Conservation (phyloP, 2,888 invertebrate species). For the Digitonthophagus gazella region DNA sequence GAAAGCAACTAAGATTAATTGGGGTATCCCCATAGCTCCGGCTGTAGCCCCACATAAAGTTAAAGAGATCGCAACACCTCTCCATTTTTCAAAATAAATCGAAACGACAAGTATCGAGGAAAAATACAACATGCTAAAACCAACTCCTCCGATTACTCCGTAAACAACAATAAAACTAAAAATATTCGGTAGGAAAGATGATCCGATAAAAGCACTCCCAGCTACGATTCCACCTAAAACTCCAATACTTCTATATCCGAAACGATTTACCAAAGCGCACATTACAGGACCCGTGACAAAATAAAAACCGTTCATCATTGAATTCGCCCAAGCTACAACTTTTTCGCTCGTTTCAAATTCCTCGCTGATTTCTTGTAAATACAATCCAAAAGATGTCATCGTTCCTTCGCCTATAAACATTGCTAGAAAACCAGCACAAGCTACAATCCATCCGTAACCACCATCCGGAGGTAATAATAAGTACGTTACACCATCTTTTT, state of each 20-base stretch:
- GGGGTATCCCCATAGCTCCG: constrained; percentile 66
- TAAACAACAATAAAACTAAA: constrained; percentile 74
- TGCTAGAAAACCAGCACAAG: constrained; percentile 82
- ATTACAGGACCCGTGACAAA: constrained; percentile 65
- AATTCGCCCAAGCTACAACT: constrained; percentile 69
- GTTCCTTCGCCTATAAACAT: constrained; percentile 90
- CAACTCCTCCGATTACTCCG: constrained; percentile 83
- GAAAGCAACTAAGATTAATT: constrained; percentile 51
- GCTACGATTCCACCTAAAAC: constrained; percentile 75
- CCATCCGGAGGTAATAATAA: constrained; percentile 81
- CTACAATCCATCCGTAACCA: constrained; percentile 90
- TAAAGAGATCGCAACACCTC: constrained; percentile 89
- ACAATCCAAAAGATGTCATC: constrained; percentile 78
- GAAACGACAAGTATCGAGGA: constrained; percentile 87
- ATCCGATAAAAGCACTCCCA: constrained; percentile 56
- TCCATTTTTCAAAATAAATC: constrained; percentile 93
- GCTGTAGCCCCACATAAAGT: constrained; percentile 95
- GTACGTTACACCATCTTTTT: constrained; percentile 10
- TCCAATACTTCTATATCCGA: constrained; percentile 82
- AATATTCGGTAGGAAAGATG: constrained; percentile 46
- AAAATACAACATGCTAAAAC: constrained; percentile 88
- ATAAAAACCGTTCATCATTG: constrained; percentile 61
- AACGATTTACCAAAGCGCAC: constrained; percentile 85
- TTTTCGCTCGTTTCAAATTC: constrained; percentile 55
- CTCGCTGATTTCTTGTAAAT: constrained; percentile 61